These are phyloP conservation scores for Hyposoter dolosus DNA, from an alignment of 2,888 invertebrate species.

Conservation along the genomic window DNA sequence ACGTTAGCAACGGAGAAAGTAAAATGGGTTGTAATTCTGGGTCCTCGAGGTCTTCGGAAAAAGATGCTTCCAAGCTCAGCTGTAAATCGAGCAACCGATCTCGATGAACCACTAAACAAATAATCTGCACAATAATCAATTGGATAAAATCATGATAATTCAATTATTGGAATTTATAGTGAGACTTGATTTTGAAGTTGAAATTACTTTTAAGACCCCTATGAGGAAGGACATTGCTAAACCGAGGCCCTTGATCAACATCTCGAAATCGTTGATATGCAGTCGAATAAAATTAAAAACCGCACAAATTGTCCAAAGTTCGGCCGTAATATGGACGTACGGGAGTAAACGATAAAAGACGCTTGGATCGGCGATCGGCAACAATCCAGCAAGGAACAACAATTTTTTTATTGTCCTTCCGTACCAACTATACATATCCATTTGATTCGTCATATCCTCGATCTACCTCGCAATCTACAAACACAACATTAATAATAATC, in stretches of 20 bases:
- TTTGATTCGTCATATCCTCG: conserved; percentile 41
- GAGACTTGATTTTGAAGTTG: background rate
- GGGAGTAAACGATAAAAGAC: conserved; percentile 32
- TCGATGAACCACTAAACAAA: conserved; percentile 31
- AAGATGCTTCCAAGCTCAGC: background rate
- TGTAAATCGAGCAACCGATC: conserved; percentile 47
- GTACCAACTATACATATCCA: conserved; percentile 55
- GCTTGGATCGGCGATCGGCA: conserved; percentile 49
- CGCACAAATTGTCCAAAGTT: conserved; percentile 16
- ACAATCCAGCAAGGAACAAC: conserved; percentile 53
- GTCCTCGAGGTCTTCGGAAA: conserved; percentile 46
- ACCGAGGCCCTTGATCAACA: conserved; percentile 63
- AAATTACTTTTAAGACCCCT: conserved; percentile 51
- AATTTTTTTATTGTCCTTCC: conserved; percentile 37
- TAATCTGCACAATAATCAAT: background rate
- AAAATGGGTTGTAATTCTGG: conserved; percentile 26
- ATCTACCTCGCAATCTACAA: background rate
- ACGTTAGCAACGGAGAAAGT: conserved; percentile 35
- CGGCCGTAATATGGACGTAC: conserved; percentile 18
- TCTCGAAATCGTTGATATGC: conserved; percentile 56
- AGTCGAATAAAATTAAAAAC: conserved; percentile 61
- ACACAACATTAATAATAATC: background rate
- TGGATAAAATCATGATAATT: background rate
- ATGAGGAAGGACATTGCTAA: conserved; percentile 53
- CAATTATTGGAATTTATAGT: background rate